Evolutionary conservation across 2,888 invertebrate species (phyloP).

Genomic region (Neoitamus cyanurus): DNA sequence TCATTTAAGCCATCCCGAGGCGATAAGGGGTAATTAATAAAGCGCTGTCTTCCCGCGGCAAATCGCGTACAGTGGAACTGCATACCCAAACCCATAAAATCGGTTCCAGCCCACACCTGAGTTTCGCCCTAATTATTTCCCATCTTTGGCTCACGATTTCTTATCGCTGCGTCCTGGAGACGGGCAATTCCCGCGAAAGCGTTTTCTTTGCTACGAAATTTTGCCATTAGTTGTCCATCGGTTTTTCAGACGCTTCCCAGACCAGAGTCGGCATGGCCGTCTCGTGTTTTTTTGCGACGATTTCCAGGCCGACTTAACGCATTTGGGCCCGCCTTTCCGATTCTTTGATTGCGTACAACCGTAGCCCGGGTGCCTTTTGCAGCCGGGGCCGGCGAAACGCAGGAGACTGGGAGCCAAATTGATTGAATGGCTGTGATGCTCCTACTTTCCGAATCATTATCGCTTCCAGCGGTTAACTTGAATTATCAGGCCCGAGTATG

Average conservation of each 20-base stretch:
- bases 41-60: background rate
- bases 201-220: background rate
- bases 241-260: background rate
- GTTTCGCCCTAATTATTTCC: constrained; percentile 29
- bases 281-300: background rate
- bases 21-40: background rate
- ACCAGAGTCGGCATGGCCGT: background rate
- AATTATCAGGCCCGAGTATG: background rate
- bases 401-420: background rate
- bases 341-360: background rate
- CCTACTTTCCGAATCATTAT: constrained; percentile 20
- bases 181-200: background rate
- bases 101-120: background rate
- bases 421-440: background rate
- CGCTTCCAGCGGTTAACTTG: constrained; percentile 26
- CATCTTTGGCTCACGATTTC: constrained; percentile 13
- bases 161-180: constrained; percentile 28
- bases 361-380: background rate
- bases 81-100: background rate
- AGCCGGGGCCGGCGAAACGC: background rate
- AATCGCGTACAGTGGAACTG: background rate
- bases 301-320: background rate
- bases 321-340: constrained; percentile 16
- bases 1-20: background rate
- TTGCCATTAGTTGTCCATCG: background rate